phyloP scores from a whole-genome alignment of 2,888 invertebrate genomes.

The Platerodrilus igneus region DNA sequence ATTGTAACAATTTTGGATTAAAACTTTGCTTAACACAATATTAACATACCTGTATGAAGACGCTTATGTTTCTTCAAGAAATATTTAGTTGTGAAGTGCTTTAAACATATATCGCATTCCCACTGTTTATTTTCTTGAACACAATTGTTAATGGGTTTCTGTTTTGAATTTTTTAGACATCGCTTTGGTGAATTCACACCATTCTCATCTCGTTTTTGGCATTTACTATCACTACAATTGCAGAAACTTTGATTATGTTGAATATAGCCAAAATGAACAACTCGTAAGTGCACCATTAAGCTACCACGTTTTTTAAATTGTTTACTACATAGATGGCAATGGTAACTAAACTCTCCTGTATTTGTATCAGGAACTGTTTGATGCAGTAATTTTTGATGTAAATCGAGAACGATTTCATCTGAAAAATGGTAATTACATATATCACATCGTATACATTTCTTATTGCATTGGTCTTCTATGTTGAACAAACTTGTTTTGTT shows the following conservation, averaged over 20 bases:
- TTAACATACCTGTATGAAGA: constrained; percentile 68
- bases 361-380: constrained; percentile 41
- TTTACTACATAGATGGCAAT: constrained; percentile 75
- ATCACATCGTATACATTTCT: constrained; percentile 57
- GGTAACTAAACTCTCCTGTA: constrained; percentile 49
- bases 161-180: too few species aligned
- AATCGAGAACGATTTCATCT: constrained; percentile 63
- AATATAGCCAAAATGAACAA: constrained; percentile 66
- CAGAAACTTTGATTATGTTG: constrained; percentile 20
- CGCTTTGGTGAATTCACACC: too few species aligned
- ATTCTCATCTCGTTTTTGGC: constrained; percentile 23
- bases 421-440: constrained; percentile 70
- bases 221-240: neutral
- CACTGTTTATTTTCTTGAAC: constrained; percentile 70
- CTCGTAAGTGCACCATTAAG: constrained; percentile 74
- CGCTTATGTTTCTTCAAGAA: constrained; percentile 85
- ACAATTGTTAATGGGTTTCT: too few species aligned
- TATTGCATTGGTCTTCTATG: constrained; percentile 46
- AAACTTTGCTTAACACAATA: neutral
- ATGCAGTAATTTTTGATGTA: constrained; percentile 72
- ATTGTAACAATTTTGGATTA: too few species aligned
- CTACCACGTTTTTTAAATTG: constrained; percentile 79
- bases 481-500: constrained; percentile 13
- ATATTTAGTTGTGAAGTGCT: constrained; percentile 84
- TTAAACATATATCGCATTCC: constrained; percentile 80